Base-by-base conservation (phyloP, 2,888 invertebrate species). In the Nomada lathburiana region DNA sequence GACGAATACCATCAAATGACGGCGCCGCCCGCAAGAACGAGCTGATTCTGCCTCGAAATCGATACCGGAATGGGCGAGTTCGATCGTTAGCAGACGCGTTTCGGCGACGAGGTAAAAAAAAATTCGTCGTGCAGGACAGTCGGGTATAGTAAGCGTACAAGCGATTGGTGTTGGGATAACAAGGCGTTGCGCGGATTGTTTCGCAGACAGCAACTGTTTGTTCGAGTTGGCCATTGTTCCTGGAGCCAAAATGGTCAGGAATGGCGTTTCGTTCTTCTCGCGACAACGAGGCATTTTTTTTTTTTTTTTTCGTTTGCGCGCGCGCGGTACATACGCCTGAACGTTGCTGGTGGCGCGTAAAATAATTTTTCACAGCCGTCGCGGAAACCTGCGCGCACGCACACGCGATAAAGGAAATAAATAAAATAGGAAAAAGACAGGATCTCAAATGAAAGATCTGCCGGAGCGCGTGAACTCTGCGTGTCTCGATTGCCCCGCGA, bases 91-190 rank as follows among this genome's bases (percentile, higher is more conserved):
- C 59, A 36, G 26, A 16, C 23, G 59, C 59, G 50, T 23, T 29
- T 47, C 64, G 2, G 5, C 18, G 18, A 10, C 36, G 42, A 47
- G 23, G 44, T 26, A 59, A 55, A 71, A 70, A 75, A 68, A 71
- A 59, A 79, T 65, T 76, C 42, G 50, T 72, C 60, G 50, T 68
- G 52, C 26, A 53, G 53, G 52, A 62, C 68, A 59, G 47, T 52
- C 53, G 20, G 53, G 72, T 57, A 64, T 29, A 68, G 76, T 55
- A 50, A 63, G 64, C 69, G 76, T 60, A 63, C 53, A 26, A 53
- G 67, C 80, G 80, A 83, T 85, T 55, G 82, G 75, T 68, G 70
- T 79, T 74, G 69, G 74, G 73, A 75, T 83, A 83, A 83, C 77
- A 83, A 83, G 77, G 76, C 63, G 62, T 72, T 57, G 76, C 70